Base-by-base conservation (phyloP, 2,888 invertebrate species). In the Sycophila texana region DNA sequence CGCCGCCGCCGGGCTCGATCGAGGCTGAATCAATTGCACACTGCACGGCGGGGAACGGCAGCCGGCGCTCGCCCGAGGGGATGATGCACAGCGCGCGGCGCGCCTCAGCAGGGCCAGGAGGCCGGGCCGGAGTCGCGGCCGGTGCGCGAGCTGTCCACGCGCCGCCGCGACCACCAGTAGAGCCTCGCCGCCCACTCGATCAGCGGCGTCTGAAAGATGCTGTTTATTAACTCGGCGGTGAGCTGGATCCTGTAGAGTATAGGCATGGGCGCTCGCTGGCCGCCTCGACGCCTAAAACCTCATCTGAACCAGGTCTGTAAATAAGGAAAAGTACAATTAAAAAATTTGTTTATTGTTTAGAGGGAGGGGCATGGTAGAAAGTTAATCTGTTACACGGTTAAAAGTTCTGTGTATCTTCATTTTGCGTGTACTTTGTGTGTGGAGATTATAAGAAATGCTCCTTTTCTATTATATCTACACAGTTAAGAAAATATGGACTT, bases 171-270 rank as follows among this genome's bases (percentile, higher is more conserved):
- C 87, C 86, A 87, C 85, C 83, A 84, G 82, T 84, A 85, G 82
- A 85, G 84, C 75, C 84, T 84, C 74, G 83, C 83, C 79, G 85
- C 84, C 87, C 85, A 87, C 79, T 87, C 85, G 49, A 86, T 86
- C 70, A 86, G 83, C 78, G 86, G 83, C 74, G 85, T 85, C 84
- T 84, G 85, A 67, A 86, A 84, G 83, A 87, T 85, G 82, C 84
- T 85, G 82, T 82, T 84, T 73, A 86, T 84, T 80, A 87, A 79
- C 84, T 87, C 84, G 79, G 83, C 85, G 58, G 83, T 83, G 67
- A 85, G 82, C 81, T 84, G 85, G 81, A 87, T 88, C 82, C 85
- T 84, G 84, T 86, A 86, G 76, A 84, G 84, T 83, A 85, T 85
- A 82, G 84, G 86, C 82, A 84, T 74, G 58, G 82, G 75, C 83